Evolutionary conservation across 2,797 vertebrate species (phyloP).

Genomic region (Xenopus petersii): DNA sequence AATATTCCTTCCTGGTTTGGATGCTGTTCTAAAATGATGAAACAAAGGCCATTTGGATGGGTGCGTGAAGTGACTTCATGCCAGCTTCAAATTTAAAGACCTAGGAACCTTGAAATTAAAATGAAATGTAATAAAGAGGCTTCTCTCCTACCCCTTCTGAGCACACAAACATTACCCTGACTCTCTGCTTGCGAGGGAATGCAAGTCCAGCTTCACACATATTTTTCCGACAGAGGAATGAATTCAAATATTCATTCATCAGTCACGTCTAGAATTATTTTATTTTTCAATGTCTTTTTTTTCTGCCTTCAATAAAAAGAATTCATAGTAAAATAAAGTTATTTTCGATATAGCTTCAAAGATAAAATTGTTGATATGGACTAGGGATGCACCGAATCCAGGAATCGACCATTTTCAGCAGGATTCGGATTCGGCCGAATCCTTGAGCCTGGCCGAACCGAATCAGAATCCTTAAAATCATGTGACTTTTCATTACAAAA

Average conservation of each 20-base stretch:
- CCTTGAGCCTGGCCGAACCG: too few relatives aligned
- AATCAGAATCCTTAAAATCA: too few relatives aligned
- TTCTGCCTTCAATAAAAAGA: slow-evolving; percentile 2
- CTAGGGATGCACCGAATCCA: too few relatives aligned
- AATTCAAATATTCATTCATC: slow-evolving; percentile 17
- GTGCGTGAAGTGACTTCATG: slow-evolving; percentile 30
- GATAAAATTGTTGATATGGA: too few relatives aligned
- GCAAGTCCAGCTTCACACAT: background rate
- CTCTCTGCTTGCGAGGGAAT: background rate
- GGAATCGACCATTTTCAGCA: too few relatives aligned
- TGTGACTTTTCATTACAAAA: too few relatives aligned
- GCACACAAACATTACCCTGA: background rate
- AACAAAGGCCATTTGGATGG: slow-evolving; percentile 33
- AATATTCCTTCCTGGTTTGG: slow-evolving; percentile 34
- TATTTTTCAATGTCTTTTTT: background rate
- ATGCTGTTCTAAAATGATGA: slow-evolving; percentile 39
- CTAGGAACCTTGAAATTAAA: slow-evolving; percentile 20
- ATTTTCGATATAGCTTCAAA: too few relatives aligned
- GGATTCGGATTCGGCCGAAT: too few relatives aligned
- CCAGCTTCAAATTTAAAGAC: slow-evolving; percentile 28
- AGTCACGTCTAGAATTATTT: slow-evolving; percentile 1
- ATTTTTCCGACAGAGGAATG: slow-evolving; percentile 11
- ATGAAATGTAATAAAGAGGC: slow-evolving; percentile 18
- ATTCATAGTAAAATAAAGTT: background rate
- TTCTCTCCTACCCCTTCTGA: background rate